These are phyloP conservation scores for Drosophila villosipedis DNA, from an alignment of 2,888 invertebrate species.

Conservation along the genomic window DNA sequence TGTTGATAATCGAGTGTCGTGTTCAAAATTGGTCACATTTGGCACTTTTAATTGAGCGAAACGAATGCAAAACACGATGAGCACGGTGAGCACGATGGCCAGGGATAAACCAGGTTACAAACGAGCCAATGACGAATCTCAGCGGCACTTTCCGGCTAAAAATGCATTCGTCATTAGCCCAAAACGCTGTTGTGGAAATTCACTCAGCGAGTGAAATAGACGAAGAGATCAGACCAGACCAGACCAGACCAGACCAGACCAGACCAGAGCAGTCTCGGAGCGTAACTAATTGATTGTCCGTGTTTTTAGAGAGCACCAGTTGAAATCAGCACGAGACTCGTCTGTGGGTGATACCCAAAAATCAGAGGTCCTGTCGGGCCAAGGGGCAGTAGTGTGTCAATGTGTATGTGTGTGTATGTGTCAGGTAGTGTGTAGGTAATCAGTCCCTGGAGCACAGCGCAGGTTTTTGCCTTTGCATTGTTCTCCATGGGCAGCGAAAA, in stretches of 20 bases:
- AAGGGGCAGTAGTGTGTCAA: constrained; percentile 18
- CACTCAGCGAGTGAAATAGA: constrained; percentile 10
- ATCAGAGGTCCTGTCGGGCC: constrained; percentile 53
- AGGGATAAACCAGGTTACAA: constrained; percentile 43
- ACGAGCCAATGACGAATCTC: constrained; percentile 65
- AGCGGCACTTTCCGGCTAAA: constrained; percentile 43
- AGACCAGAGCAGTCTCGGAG: constrained; percentile 42
- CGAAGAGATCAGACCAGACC: neutral
- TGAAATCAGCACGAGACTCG: constrained; percentile 61
- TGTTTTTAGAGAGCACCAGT: constrained; percentile 51
- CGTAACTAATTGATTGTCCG: constrained; percentile 80
- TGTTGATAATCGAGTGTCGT: constrained; percentile 56
- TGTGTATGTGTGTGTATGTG: neutral
- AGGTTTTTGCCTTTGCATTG: constrained; percentile 74
- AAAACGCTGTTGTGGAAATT: constrained; percentile 52
- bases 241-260: neutral
- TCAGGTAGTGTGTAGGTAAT: constrained; percentile 65
- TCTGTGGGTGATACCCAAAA: constrained; percentile 6
- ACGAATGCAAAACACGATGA: constrained; percentile 63
- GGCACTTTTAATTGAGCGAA: constrained; percentile 74
- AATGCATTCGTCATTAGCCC: constrained; percentile 72
- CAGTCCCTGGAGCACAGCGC: constrained; percentile 66
- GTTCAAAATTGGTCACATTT: constrained; percentile 61
- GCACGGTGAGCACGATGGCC: neutral
- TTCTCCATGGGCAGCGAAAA: constrained; percentile 57